phyloP scores from a whole-genome alignment of 2,113 vertebrate genomes.

The Vanacampus margaritifer region DNA sequence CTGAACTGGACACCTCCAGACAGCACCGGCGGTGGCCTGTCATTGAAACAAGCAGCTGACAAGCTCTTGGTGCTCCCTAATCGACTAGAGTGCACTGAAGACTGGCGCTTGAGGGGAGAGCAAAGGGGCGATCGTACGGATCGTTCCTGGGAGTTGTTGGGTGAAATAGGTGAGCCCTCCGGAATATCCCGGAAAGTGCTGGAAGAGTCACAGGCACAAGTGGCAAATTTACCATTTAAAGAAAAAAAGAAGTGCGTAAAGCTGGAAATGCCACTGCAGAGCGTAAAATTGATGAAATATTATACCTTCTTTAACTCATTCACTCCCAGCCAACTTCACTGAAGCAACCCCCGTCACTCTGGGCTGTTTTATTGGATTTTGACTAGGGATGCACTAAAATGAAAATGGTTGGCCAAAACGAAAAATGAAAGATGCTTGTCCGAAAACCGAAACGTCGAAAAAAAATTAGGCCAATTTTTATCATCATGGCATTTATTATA shows the following conservation, averaged over 20 bases:
- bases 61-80: constrained; percentile 96
- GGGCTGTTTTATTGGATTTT: no score
- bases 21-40: constrained; percentile 78
- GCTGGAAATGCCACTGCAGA: neutral
- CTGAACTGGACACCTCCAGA: constrained; percentile 89
- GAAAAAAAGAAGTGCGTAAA: neutral
- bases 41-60: constrained; percentile 86
- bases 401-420: no score
- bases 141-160: constrained; percentile 78
- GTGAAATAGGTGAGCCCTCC: constrained; percentile 79
- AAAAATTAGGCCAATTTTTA: no score
- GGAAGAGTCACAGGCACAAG: constrained; percentile 11
- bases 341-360: no score
- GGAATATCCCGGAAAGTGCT: constrained; percentile 76
- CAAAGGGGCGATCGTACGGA: constrained; percentile 85
- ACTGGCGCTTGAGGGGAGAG: constrained; percentile 88
- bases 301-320: neutral
- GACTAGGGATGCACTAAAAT: no score
- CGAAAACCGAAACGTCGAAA: no score
- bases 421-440: no score
- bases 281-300: neutral
- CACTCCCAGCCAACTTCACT: no score
- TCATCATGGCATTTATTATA: no score
- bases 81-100: constrained; percentile 86
- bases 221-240: neutral